These are phyloP conservation scores for Cotesia vestalis DNA, from an alignment of 1,140 invertebrate species.

Conservation along the genomic window DNA sequence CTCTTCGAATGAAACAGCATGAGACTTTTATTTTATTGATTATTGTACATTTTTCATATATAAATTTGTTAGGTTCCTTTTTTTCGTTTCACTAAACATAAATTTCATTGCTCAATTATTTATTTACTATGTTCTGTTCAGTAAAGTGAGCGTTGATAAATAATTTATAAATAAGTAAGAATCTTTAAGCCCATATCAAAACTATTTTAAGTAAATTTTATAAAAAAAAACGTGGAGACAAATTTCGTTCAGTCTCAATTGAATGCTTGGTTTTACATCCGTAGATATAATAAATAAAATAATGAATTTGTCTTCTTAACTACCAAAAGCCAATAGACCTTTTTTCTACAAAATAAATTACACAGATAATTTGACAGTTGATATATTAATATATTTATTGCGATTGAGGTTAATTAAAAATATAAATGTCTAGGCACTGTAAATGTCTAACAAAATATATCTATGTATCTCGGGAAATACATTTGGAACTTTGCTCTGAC, in stretches of 20 bases:
- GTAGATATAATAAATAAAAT: no score
- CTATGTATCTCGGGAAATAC: neutral
- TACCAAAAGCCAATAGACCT: neutral
- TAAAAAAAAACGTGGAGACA: no score
- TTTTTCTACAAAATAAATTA: neutral
- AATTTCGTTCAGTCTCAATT: no score
- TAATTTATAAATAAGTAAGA: no score
- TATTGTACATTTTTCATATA: neutral
- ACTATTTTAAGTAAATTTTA: no score
- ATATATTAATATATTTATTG: neutral
- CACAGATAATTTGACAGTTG: neutral
- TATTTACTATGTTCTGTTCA: neutral
- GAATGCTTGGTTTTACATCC: no score
- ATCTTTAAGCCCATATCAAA: no score
- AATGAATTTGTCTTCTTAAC: no score
- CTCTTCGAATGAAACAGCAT: neutral
- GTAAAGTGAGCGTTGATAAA: no score
- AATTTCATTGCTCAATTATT: neutral
- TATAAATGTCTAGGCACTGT: no score
- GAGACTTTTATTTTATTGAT: slow-evolving; percentile 26
- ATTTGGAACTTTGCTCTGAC: neutral
- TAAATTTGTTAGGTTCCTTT: neutral
- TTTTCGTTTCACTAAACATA: neutral
- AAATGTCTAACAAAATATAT: neutral
- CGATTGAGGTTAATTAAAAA: neutral